A percentile compares a stretch with the other conserved stretches of the same genome.
Evolutionary conservation across 2,888 invertebrate species (phyloP).

Genomic region (Calameuta filiformis): DNA sequence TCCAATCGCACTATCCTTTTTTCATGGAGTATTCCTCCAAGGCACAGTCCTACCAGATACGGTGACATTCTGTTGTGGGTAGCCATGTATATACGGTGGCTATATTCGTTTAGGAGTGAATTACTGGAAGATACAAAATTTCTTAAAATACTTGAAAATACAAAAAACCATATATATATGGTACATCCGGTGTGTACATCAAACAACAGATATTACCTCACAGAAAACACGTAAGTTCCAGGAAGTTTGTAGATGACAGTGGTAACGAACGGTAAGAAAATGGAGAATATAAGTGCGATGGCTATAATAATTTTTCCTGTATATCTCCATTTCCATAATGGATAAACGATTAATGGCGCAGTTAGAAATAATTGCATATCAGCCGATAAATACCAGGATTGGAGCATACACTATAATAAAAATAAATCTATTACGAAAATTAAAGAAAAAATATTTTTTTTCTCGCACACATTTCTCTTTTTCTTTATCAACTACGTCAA

Average conservation of each 20-base stretch:
- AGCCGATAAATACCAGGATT: slow-evolving; percentile 74
- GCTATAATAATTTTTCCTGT: slow-evolving; percentile 69
- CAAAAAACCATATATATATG: no score
- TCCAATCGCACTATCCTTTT: slow-evolving; percentile 2
- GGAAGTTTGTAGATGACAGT: slow-evolving; percentile 72
- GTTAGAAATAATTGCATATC: slow-evolving; percentile 74
- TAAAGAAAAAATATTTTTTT: no score
- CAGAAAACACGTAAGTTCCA: slow-evolving; percentile 74
- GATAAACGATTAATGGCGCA: slow-evolving; percentile 73
- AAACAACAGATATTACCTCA: slow-evolving; percentile 67
- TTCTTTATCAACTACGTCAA: no score
- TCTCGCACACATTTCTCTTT: no score
- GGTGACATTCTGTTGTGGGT: slow-evolving; percentile 20
- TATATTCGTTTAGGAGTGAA: slow-evolving; percentile 16
- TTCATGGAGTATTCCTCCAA: slow-evolving; percentile 8
- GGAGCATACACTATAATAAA: slow-evolving; percentile 74
- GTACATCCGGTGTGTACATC: background rate
- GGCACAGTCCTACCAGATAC: slow-evolving; percentile 13
- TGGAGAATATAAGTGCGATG: slow-evolving; percentile 64
- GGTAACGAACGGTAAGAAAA: slow-evolving; percentile 68
- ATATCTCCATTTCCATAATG: slow-evolving; percentile 72
- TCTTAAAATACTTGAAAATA: background rate
- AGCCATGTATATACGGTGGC: slow-evolving; percentile 20
- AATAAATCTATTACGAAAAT: background rate
- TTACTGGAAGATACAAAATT: slow-evolving; percentile 8